Conservation (phyloP, 2,797 vertebrate genomes). For the Periophthalmus magnuspinnatus region DNA sequence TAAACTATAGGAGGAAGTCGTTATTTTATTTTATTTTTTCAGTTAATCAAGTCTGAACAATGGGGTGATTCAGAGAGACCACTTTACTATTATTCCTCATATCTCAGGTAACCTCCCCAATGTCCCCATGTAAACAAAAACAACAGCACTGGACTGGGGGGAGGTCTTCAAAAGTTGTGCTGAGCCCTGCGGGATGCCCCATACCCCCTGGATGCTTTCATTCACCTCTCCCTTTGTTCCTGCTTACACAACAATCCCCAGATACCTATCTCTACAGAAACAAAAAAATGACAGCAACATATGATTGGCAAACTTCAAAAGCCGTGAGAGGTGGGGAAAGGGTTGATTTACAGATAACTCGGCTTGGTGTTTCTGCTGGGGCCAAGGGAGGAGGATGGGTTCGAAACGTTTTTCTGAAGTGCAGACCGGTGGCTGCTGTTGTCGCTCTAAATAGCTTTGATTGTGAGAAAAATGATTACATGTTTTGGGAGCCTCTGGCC, state of each 20-base stretch:
- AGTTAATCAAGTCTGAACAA: slow-evolving; percentile 3
- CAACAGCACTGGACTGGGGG: background rate
- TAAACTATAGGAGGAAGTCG: background rate
- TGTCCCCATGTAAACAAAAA: background rate
- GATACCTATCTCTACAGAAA: slow-evolving; percentile 62
- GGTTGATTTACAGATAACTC: slow-evolving; percentile 42
- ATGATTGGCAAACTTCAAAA: slow-evolving; percentile 66
- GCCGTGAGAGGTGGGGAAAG: slow-evolving; percentile 32
- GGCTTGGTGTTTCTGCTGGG: background rate
- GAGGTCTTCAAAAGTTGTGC: slow-evolving; percentile 24
- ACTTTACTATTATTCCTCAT: background rate
- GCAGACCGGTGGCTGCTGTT: slow-evolving; percentile 32
- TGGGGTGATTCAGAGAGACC: background rate
- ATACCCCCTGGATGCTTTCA: slow-evolving; percentile 36
- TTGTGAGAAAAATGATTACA: slow-evolving; percentile 39
- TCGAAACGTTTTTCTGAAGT: slow-evolving; percentile 16
- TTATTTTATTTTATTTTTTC: background rate
- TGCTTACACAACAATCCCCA: slow-evolving; percentile 58
- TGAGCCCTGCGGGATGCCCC: slow-evolving; percentile 37
- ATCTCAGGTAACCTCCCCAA: background rate
- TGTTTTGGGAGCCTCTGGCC: slow-evolving; percentile 11
- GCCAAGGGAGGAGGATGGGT: slow-evolving; percentile 21
- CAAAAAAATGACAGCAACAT: slow-evolving; percentile 67
- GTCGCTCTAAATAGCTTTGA: slow-evolving; percentile 43
- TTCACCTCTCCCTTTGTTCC: slow-evolving; percentile 47